Base-by-base conservation (phyloP, 2,113 vertebrate genomes). In the Atractosteus spatula region DNA sequence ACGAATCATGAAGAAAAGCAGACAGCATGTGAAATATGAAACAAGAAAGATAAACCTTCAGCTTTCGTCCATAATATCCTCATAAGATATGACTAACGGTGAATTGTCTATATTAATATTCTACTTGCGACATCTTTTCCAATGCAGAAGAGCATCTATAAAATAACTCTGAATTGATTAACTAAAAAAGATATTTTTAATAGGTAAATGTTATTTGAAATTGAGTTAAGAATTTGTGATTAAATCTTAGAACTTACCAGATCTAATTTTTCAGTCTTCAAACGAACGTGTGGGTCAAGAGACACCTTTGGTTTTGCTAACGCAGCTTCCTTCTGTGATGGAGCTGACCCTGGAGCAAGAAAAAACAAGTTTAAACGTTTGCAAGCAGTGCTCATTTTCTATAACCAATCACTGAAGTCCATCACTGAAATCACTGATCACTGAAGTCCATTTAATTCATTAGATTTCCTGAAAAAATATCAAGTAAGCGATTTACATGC, bases 221-320 rank as follows among this genome's bases (percentile, higher is more conserved):
- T 29, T 29, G 29, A 29, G 29, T 1, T 29, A 29, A 29, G 29
- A 29, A 29, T 29, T 29, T 29, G 29, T 29, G 29, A 29, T 29
- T 29, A 29, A 29, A 29, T 29, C 29, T 29, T 29, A 29, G 29
- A 29, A 29, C 93, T 92, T 72, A 96, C 95, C 94, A 96, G 77
- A 72, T 96, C 93, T 29, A 96, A 71, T 66, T 96, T 97, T 45
- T 94, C 94, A 43, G 92, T 90, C 81, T 94, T 94, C 77, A 97
- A 92, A 1, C 95, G 89, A 63, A 96, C 87, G 10, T 93, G 88
- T 0, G 95, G 95, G 77, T 97, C 94, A 83, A 97, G 86, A 0
- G 93, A 89, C 62, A 97, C 94, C 82, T 93, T 97, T 0, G 92
- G 79, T 81, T 94, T 95, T 71, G 78, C 68, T 41, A 74, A 80